Base-by-base conservation (phyloP, 2,888 invertebrate species). In the Archips xylosteana region DNA sequence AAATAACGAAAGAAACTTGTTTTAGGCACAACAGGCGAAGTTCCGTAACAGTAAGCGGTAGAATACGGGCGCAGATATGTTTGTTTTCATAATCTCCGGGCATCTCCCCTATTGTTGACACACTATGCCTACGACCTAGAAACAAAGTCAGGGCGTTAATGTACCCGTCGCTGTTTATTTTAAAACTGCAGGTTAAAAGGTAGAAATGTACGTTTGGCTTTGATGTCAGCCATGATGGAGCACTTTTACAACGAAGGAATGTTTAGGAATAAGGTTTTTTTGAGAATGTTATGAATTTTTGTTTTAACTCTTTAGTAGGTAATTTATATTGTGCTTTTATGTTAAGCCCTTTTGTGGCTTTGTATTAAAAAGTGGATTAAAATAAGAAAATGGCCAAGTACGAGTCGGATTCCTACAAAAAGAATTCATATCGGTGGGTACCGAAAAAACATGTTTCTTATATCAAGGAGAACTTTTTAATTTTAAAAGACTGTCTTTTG, bases 41-140 rank as follows among this genome's bases (percentile, higher is more conserved):
- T 65, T 39, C 39, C 34, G 65, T 39, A 65, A 15, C 51, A 65
- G n/a, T 51, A 5, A 42, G 13, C 39, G 23, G 42, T 65, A n/a
- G 61, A 74, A 74, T 54, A 65, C 23, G 64, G 54, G 39, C 59
- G 59, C 70, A 45, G 64, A 69, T 69, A 60, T 81, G 78, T 81
- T 81, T 79, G 80, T 83, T 80, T 85, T 87, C 85, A 83, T 86
- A 88, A 88, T 88, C 85, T 85, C 76, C 82, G 82, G 81, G 81
- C 85, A 82, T 81, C 68, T 71, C 71, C 71, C 76, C 79, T 80
- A 88, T 89, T 88, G 89, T 88, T 84, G 85, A 84, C 82, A 83
- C 76, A 83, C 79, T 80, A 81, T 79, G 83, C 80, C 80, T 85
- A 82, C 80, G 89, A 85, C 87, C 89, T 83, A 88, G 82, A 87